Evolutionary conservation across 2,797 vertebrate genomes (phyloP).

Genomic region (Sebastes nivosus): DNA sequence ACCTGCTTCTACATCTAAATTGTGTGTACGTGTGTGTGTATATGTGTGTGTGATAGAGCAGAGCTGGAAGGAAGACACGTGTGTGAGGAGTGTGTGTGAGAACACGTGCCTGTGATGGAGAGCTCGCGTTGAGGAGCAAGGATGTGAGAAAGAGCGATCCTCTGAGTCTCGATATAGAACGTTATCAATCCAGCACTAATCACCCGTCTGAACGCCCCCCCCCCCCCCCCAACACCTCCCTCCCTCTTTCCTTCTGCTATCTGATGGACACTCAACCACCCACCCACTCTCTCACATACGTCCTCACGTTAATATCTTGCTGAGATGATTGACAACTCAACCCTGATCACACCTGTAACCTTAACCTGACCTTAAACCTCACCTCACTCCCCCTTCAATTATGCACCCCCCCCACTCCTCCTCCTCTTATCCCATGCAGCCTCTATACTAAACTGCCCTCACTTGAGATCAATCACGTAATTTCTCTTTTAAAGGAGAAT

Average conservation of each 20-base stretch:
- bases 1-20: neutral
- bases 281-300: neutral
- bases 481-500: slow-evolving; percentile 1
- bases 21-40: slow-evolving; percentile 23
- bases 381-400: neutral
- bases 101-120: slow-evolving; percentile 51
- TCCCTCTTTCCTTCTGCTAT: slow-evolving; percentile 19
- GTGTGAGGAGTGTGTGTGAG: slow-evolving; percentile 24
- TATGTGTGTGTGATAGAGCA: neutral
- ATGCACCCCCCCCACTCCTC: neutral
- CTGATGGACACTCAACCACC: slow-evolving; percentile 43
- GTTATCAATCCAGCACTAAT: slow-evolving; percentile 75
- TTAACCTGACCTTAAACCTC: slow-evolving; percentile 52
- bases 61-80: slow-evolving; percentile 8
- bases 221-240: neutral
- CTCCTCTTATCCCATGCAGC: neutral
- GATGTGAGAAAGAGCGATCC: slow-evolving; percentile 59
- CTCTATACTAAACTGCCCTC: slow-evolving; percentile 27
- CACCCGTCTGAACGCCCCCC: slow-evolving; percentile 40
- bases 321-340: slow-evolving; percentile 50
- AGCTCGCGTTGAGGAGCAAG: slow-evolving; percentile 34
- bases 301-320: slow-evolving; percentile 21
- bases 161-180: slow-evolving; percentile 73
- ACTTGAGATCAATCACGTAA: slow-evolving; percentile 7
- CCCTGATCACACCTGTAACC: slow-evolving; percentile 44